phyloP scores from a whole-genome alignment of 2,113 vertebrate species.

The Campylorhamphus procurvoides region DNA sequence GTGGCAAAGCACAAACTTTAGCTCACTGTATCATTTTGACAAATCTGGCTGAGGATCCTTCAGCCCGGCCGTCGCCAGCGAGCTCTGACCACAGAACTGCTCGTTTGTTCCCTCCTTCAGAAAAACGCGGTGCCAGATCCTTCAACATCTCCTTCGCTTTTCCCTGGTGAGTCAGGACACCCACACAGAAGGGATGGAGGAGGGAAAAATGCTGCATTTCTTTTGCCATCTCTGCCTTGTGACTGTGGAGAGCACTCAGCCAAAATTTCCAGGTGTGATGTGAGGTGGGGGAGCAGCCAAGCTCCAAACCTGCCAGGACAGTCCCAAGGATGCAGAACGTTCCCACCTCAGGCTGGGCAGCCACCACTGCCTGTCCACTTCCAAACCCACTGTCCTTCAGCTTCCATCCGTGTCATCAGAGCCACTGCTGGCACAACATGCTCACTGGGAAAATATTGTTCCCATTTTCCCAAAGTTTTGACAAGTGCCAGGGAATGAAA shows the following conservation, averaged over 20 bases:
- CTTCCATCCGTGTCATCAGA: accelerated
- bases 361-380: background rate
- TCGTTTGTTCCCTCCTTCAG: background rate
- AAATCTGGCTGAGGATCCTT: background rate
- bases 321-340: background rate
- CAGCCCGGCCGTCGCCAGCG: background rate
- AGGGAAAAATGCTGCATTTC: background rate
- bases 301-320: background rate
- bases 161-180: constrained; percentile 2
- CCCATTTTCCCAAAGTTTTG: background rate
- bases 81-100: background rate
- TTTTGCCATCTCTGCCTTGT: background rate
- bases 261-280: background rate
- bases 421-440: background rate
- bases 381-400: background rate
- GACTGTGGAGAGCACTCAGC: background rate
- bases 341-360: background rate
- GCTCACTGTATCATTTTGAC: background rate
- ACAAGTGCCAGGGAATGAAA: background rate
- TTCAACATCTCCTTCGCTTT: accelerated
- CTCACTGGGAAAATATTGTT: accelerated
- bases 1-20: background rate
- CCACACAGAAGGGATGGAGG: background rate
- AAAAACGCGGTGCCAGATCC: background rate
- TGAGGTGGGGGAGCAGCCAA: background rate